phyloP scores from a whole-genome alignment of 2,888 invertebrate genomes.

The Heteromyza rotundicornis region DNA sequence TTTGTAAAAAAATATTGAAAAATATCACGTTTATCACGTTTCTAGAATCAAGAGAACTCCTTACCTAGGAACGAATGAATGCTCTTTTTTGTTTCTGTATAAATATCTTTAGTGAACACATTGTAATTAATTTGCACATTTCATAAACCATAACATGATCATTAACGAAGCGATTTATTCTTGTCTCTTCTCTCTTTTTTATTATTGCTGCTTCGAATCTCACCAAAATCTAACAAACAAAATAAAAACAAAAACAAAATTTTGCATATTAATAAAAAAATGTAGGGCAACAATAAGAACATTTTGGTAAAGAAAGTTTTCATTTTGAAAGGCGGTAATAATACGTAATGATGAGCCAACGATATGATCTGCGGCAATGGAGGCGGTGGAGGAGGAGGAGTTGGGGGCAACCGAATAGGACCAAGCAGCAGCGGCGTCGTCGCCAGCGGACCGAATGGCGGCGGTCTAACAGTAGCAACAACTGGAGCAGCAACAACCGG shows the following conservation, averaged over 20 bases:
- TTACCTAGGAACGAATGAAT: no score
- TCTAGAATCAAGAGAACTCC: no score
- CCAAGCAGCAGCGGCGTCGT: slow-evolving; percentile 29
- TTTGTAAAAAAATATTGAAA: no score
- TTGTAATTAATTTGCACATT: slow-evolving; percentile 23
- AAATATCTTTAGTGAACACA: no score
- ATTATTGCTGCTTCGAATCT: slow-evolving; percentile 41
- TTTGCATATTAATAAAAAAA: slow-evolving; percentile 11
- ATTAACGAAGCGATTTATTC: slow-evolving; percentile 51
- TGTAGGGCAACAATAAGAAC: slow-evolving; percentile 62
- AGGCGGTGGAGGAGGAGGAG: slow-evolving; percentile 45
- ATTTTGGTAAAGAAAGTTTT: slow-evolving; percentile 64
- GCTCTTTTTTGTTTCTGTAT: no score
- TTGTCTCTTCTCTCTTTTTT: slow-evolving; percentile 47
- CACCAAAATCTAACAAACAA: slow-evolving; percentile 32
- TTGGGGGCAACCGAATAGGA: slow-evolving; percentile 31
- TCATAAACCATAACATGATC: slow-evolving; percentile 36
- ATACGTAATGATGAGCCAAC: slow-evolving; percentile 64
- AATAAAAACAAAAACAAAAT: slow-evolving; percentile 25
- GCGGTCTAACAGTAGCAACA: slow-evolving; percentile 21
- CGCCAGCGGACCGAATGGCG: slow-evolving; percentile 20
- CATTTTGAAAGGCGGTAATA: slow-evolving; percentile 64
- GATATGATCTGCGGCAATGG: slow-evolving; percentile 61
- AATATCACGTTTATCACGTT: no score
- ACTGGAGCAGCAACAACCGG: slow-evolving; percentile 27